Base-by-base conservation (phyloP, 2,888 invertebrate genomes). In the Hyalella azteca region DNA sequence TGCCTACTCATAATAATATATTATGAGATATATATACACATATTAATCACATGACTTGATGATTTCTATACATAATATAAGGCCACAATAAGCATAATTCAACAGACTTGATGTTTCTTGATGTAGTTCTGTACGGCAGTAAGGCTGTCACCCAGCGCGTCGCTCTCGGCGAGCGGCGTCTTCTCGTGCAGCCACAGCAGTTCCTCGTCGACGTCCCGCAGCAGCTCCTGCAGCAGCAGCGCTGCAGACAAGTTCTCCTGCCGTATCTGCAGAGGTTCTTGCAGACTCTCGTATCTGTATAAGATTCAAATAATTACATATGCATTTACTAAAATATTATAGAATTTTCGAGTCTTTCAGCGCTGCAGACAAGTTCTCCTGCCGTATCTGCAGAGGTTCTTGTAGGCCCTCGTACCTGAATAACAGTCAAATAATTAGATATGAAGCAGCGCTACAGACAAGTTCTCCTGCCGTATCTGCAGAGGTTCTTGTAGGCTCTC, bases 241-340 rank as follows among this genome's bases (percentile, higher is more conserved):
- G 97, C 95, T 85, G 97, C 97, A 87, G 96, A 95, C 49, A 99
- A 89, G 88, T 97, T 95, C 86, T 98, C 97, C 50, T 95, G 90
- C 0, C 96, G 91, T 84, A 95, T 95, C 87, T 95, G 94, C 88
- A 96, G 93, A 0, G 97, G 97, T 87, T 96, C 96, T 86, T 94
- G 93, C 13, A 98, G 89, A 7, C 79, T 79, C 41, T 82, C 80
- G 79, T 84, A 79, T 36, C 81, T 82, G 79, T 41, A 84, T 32
- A 15, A n/a, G 45, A 45, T 15, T 15, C 45, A 15, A 45, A 15
- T n/a, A n/a, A n/a, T n/a, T n/a, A n/a, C n/a, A n/a, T n/a, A n/a
- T n/a, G n/a, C n/a, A n/a, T n/a, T n/a, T n/a, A n/a, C n/a, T n/a
- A n/a, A n/a, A n/a, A n/a, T n/a, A n/a, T n/a, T n/a, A n/a, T n/a